Conservation (phyloP, 2,888 invertebrate genomes). For the Disparrhopalites patrizii region DNA sequence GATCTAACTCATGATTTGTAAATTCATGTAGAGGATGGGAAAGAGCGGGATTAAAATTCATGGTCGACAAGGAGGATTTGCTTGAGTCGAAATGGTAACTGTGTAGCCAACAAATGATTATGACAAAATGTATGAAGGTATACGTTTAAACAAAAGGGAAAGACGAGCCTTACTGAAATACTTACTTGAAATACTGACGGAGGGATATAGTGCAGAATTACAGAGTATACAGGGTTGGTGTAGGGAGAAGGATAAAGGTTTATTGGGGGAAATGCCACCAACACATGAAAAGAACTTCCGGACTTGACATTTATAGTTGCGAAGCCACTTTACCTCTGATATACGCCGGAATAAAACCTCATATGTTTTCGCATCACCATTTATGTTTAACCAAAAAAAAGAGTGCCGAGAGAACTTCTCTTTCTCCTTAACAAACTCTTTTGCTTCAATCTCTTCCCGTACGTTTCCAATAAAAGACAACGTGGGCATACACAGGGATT, state of each 20-base stretch:
- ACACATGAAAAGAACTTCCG: constrained; percentile 41
- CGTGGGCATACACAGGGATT: constrained; percentile 6
- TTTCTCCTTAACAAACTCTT: not conserved
- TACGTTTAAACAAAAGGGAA: not conserved
- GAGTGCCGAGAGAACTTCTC: not conserved
- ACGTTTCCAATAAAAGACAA: constrained; percentile 25
- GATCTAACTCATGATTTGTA: no score
- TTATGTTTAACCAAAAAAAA: not conserved
- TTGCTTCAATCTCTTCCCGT: constrained; percentile 21
- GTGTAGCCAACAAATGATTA: no score
- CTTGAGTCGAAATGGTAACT: no score
- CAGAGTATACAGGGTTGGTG: not conserved
- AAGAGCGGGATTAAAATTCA: no score
- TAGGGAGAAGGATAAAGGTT: constrained; percentile 14
- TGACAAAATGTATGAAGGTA: not conserved
- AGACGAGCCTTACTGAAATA: no score
- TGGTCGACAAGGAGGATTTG: no score
- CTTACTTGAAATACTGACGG: no score
- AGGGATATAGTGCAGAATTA: not conserved
- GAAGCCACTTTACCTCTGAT: constrained; percentile 35
- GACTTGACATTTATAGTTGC: constrained; percentile 38
- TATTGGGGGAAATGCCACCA: constrained; percentile 39
- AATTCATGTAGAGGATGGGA: no score
- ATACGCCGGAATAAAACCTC: constrained; percentile 32
- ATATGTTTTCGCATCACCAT: constrained; percentile 28